phyloP scores from a whole-genome alignment of 2,888 invertebrate species.

The Athrips mouffetella region DNA sequence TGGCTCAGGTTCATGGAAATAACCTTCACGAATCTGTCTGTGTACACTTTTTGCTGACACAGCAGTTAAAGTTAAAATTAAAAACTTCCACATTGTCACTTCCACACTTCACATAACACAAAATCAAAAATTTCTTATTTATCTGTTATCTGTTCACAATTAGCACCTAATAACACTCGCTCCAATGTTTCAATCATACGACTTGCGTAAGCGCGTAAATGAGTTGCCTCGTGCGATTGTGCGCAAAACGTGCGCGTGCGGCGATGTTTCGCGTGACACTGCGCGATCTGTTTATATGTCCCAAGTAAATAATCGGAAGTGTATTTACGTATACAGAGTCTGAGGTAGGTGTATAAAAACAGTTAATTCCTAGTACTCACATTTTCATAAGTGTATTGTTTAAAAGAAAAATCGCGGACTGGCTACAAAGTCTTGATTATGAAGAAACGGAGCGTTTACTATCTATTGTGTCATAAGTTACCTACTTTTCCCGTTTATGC shows the following conservation, averaged over 20 bases:
- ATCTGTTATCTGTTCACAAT: no score
- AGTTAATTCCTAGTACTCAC: no score
- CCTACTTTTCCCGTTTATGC: no score
- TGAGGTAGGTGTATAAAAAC: neutral
- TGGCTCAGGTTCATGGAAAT: neutral
- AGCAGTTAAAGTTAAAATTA: neutral
- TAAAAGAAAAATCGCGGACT: no score
- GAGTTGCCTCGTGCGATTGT: neutral
- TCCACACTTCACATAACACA: neutral
- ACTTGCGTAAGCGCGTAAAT: slow-evolving; percentile 1
- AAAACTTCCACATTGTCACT: neutral
- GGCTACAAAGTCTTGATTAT: no score
- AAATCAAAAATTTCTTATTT: neutral
- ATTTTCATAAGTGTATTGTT: no score
- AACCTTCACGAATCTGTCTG: neutral
- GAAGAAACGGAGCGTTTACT: no score
- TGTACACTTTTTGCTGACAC: slow-evolving; percentile 7
- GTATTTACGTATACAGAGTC: no score
- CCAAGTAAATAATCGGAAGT: neutral
- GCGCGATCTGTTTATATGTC: neutral
- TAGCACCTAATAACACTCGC: no score
- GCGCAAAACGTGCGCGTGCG: slow-evolving; percentile 8
- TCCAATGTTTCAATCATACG: no score
- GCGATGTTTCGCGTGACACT: neutral
- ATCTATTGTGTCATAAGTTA: no score